Evolutionary conservation across 2,888 invertebrate species (phyloP), one percentile per base, ranked within the genome.

Genomic region (Scaptomyza reducta): DNA sequence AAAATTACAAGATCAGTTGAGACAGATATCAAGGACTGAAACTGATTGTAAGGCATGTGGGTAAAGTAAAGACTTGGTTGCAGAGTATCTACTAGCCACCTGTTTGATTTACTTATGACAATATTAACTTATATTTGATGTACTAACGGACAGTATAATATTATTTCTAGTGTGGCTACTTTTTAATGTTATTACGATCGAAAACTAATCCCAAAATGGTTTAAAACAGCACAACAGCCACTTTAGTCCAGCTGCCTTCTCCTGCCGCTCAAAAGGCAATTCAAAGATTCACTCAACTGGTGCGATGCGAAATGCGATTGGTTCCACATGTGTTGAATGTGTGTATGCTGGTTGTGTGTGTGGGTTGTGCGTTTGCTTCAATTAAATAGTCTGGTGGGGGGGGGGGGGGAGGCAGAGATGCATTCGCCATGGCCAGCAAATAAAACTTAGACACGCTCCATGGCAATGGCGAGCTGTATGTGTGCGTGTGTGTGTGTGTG

Each of bases 391-490:
- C 40, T 42, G 45, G 53, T 29, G 40, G 18, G 44, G 13, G 31
- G 29, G 55, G 18, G 50, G 10, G 27, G 16, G 44, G 5, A 16
- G 16, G 40, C 40, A 16, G 16, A 40, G 42, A 47, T 29, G 56
- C 64, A 73, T 83, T 83, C 78, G 82, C 53, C 88, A 86, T 74
- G 82, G 87, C 82, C 87, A 80, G 88, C 83, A 84, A 83, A 87
- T 87, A 87, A 83, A 83, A 83, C 87, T 83, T 83, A 83, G 83
- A 77, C 88, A 83, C 88, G 83, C 84, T 65, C 63, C 54, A 60
- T 45, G 53, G 29, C 45, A 46, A 42, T 55, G 50, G 46, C 54
- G 25, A 56, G 45, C 18, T 40, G 44, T 29, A n/a, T 22, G 49
- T 27, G 14, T 41, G 38, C 14, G 14, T 38, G 10, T 40, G 16